Base-by-base conservation (phyloP, 1,140 invertebrate genomes). In the Drosophila lacertosa region DNA sequence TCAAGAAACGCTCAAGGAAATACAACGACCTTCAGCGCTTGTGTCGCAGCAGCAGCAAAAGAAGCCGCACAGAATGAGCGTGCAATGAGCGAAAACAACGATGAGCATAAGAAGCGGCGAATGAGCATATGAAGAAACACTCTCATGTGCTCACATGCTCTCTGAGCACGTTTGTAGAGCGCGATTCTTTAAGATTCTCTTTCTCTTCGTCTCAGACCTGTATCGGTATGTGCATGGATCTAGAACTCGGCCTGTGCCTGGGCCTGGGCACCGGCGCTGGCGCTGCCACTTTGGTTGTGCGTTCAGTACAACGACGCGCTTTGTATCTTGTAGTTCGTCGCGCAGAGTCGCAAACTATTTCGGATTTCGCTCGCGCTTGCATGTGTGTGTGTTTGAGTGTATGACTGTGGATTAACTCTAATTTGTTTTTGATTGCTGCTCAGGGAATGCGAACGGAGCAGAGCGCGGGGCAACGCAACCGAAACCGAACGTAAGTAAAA, bases 1-100 rank as follows among this genome's bases (percentile, higher is more conserved):
- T 66, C 39, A 86, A 88, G 82, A 88, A 72, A 62, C 62, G 47
- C 82, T 82, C 70, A 86, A 86, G 83, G 82, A 86, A 77, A 62
- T 73, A 42, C 44, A 82, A 86, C 82, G 81, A 86, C 81, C 81
- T 86, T 86, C 81, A 81, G 22, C 50, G 42, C 16, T 37, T 53
- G 48, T 51, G 57, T 35, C 44, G 63, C 55, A 59, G 55, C 58
- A 59, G 55, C 58, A 63, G 22, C 35, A 37, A 53, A 44, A 45
- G 55, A 65, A 50, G 51, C 35, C 4, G 42, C 51, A 35, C 50
- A 39, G 53, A 60, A 66, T 45, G 47, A 59, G 44, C 20, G 60
- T 66, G 45, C 20, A 32, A 59, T 47, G 51, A 26, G 40, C 51
- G 20, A n/a, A 54, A 65, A 51, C 16, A 9, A 26, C 20, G 22